Evolutionary conservation across 2,797 vertebrate genomes (phyloP), one percentile per base, ranked within the genome.

Genomic region (Alosa sapidissima): DNA sequence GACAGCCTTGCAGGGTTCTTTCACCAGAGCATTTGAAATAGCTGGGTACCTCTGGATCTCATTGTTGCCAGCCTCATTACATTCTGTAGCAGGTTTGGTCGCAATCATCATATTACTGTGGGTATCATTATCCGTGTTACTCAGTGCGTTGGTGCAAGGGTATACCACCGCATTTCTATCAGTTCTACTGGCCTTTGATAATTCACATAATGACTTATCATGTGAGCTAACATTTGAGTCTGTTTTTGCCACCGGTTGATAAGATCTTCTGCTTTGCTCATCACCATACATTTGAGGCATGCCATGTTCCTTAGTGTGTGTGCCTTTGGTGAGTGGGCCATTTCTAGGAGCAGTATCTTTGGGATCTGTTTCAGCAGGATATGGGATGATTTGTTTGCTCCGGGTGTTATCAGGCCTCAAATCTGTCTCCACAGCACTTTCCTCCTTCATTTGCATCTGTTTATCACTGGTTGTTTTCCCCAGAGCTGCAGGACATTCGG

Each of bases 371-470:
- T 45, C 72, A 47, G 72, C 72, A 47, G 72, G 72, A 78, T 78
- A 47, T 78, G 72, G 21, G 45, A 47, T 78, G 72, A 78, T 78
- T 41, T 78, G 72, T 78, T 78, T 78, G 72, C 72, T 78, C 72
- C 41, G 36, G 72, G 72, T 47, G 28, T 78, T 78, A 78, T 78
- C 72, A 78, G 36, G 72, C 36, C 41, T 47, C 14, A 14, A 41
- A 78, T 78, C 72, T 78, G 41, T 5, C 19, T 7, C 6, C 41
- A 47, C 72, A 78, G 72, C 72, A 78, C 41, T 47, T 78, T 47
- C 41, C 36, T 19, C 16, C 72, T 45, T 78, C 36, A 78, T 78
- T 78, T 78, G 72, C 72, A 78, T 78, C 72, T 78, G 72, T 78
- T 78, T 78, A 36, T 78, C 72, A 47, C 36, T 19, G 72, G 72